These are phyloP conservation scores for Intellagama lesueurii DNA, from an alignment of 2,797 vertebrate species.

Conservation along the genomic window DNA sequence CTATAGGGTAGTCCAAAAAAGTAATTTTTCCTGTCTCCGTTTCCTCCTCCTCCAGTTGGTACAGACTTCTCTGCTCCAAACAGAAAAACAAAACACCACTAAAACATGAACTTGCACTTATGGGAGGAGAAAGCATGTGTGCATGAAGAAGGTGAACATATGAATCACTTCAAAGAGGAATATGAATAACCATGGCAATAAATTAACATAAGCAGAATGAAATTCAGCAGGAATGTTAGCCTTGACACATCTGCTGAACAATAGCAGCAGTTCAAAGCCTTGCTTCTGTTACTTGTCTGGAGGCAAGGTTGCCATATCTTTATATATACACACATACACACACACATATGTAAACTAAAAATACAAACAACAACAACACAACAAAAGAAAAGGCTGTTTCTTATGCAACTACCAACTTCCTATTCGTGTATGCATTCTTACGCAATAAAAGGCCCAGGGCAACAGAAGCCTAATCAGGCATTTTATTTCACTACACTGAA, in stretches of 20 bases:
- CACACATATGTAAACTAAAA: too few species aligned
- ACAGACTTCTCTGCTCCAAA: neutral
- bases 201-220: neutral
- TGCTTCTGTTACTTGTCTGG: neutral
- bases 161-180: too few species aligned
- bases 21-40: too few species aligned
- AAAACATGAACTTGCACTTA: neutral
- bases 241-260: slow-evolving; percentile 5
- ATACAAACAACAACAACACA: too few species aligned
- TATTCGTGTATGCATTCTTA: neutral
- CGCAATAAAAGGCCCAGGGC: neutral
- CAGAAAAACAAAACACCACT: neutral
- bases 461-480: neutral
- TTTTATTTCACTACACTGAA: neutral
- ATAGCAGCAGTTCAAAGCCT: neutral
- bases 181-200: neutral
- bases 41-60: neutral
- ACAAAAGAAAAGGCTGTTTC: neutral
- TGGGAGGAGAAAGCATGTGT: neutral
- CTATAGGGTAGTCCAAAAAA: too few species aligned
- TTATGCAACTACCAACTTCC: neutral
- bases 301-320: neutral
- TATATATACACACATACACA: too few species aligned
- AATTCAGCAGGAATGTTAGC: neutral
- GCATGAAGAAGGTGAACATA: neutral